A percentile compares a stretch with the other conserved stretches of the same genome.
These are phyloP conservation scores for Hirtodrosophila duncani DNA, from an alignment of 2,888 invertebrate species.

Conservation along the genomic window DNA sequence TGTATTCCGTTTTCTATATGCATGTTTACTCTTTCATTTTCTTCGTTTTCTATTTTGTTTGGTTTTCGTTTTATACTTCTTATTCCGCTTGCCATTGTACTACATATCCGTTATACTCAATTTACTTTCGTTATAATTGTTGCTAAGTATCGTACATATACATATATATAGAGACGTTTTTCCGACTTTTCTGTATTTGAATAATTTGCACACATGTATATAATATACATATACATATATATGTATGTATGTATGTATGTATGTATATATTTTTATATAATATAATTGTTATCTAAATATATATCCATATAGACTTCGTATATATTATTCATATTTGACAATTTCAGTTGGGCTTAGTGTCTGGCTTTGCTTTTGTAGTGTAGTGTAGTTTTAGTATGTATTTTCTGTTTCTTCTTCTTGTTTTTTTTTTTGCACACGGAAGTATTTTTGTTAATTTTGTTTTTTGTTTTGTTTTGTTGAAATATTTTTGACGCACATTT, in stretches of 20 bases:
- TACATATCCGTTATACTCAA: slow-evolving; percentile 67
- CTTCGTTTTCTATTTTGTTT: slow-evolving; percentile 10
- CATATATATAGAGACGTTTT: slow-evolving; percentile 52
- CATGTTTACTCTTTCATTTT: slow-evolving; percentile 20
- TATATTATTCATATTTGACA: slow-evolving; percentile 58
- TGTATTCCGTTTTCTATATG: slow-evolving; percentile 16
- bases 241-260: slow-evolving; percentile 39
- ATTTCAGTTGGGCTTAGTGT: slow-evolving; percentile 72
- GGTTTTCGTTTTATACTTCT: slow-evolving; percentile 59
- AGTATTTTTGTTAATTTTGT: slow-evolving; percentile 33
- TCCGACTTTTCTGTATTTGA: slow-evolving; percentile 53
- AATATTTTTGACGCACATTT: slow-evolving; percentile 64
- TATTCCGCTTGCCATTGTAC: slow-evolving; percentile 73
- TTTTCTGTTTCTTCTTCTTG: slow-evolving; percentile 8
- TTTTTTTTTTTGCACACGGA: slow-evolving; percentile 56
- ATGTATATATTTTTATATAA: slow-evolving; percentile 56
- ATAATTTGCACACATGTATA: slow-evolving; percentile 69
- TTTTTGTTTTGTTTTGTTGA: too few species aligned
- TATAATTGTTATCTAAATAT: slow-evolving; percentile 72
- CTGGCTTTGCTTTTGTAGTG: slow-evolving; percentile 59
- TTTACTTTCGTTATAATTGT: slow-evolving; percentile 56
- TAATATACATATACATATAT: slow-evolving; percentile 46
- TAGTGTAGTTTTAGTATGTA: slow-evolving; percentile 44
- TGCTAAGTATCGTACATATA: slow-evolving; percentile 58
- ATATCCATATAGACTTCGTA: slow-evolving; percentile 61